A percentile compares a stretch with the other conserved stretches of the same genome.
phyloP scores from a whole-genome alignment of 2,797 vertebrate species.

The Pseudocheirus occidentalis region DNA sequence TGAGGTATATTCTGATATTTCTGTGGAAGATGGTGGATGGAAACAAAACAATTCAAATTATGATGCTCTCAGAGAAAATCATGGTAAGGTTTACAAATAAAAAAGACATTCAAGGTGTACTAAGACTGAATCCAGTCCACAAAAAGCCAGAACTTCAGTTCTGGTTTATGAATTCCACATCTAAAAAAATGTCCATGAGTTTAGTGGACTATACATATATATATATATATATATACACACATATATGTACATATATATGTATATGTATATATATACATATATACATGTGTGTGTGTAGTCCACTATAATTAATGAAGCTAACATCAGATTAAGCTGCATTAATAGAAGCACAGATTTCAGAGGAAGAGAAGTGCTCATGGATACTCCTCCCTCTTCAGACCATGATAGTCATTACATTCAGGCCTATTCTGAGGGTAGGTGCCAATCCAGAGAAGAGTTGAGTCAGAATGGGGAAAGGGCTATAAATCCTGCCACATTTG shows the following conservation, averaged over 20 bases:
- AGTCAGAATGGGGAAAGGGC: not conserved
- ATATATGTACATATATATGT: too few species aligned
- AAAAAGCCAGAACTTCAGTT: not conserved
- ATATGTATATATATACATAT: too few species aligned
- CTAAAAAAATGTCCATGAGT: not conserved
- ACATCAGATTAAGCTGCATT: not conserved
- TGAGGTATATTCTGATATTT: not conserved
- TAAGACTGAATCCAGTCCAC: not conserved
- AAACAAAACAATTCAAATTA: not conserved
- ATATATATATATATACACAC: too few species aligned
- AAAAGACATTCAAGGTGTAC: not conserved
- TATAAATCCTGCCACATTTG: not conserved
- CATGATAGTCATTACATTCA: not conserved
- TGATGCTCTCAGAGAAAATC: not conserved
- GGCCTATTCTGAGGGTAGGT: not conserved
- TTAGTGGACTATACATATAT: not conserved
- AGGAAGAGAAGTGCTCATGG: not conserved
- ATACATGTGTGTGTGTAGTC: not conserved
- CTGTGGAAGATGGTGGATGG: not conserved
- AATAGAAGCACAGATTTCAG: not conserved
- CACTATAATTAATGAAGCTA: not conserved
- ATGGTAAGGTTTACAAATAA: not conserved
- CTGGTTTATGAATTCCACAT: not conserved
- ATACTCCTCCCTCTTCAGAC: not conserved
- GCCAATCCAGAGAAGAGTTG: not conserved